These are phyloP conservation scores for Microplitis mediator DNA, from an alignment of 1,140 invertebrate species.

Conservation along the genomic window DNA sequence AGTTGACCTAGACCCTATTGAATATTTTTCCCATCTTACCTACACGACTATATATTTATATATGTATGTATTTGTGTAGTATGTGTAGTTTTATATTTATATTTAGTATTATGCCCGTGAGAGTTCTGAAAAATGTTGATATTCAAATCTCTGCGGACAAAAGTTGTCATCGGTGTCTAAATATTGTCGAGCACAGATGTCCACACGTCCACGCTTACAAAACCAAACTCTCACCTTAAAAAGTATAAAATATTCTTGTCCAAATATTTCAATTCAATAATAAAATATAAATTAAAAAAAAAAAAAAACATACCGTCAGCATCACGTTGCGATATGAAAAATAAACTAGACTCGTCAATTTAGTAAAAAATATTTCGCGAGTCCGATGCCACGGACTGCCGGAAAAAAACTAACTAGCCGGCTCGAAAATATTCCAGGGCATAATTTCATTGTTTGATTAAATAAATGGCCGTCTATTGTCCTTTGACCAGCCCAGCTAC, in stretches of 20 bases:
- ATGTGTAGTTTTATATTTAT: slow-evolving; percentile 45
- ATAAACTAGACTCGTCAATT: too few relatives aligned
- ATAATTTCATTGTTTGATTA: too few relatives aligned
- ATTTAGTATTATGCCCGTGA: slow-evolving; percentile 52
- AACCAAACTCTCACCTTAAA: too few relatives aligned
- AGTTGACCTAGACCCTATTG: not conserved
- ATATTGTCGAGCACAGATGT: slow-evolving; percentile 60
- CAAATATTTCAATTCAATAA: too few relatives aligned
- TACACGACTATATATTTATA: not conserved
- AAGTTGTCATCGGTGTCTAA: slow-evolving; percentile 57
- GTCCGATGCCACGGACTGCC: slow-evolving; percentile 39
- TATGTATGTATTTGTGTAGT: slow-evolving; percentile 8
- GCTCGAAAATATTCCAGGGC: too few relatives aligned
- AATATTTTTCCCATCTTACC: not conserved
- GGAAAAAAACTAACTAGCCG: slow-evolving; percentile 42
- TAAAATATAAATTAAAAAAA: too few relatives aligned
- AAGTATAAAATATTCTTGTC: too few relatives aligned
- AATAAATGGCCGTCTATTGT: too few relatives aligned
- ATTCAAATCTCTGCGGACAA: slow-evolving; percentile 58
- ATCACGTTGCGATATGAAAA: too few relatives aligned
- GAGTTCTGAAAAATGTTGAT: slow-evolving; percentile 39
- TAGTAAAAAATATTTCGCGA: slow-evolving; percentile 31
- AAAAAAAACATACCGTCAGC: slow-evolving; percentile 13
- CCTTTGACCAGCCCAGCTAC: too few relatives aligned
- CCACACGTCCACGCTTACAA: not conserved